phyloP scores from a whole-genome alignment of 1,140 invertebrate genomes.

The Tribolium castaneum region DNA sequence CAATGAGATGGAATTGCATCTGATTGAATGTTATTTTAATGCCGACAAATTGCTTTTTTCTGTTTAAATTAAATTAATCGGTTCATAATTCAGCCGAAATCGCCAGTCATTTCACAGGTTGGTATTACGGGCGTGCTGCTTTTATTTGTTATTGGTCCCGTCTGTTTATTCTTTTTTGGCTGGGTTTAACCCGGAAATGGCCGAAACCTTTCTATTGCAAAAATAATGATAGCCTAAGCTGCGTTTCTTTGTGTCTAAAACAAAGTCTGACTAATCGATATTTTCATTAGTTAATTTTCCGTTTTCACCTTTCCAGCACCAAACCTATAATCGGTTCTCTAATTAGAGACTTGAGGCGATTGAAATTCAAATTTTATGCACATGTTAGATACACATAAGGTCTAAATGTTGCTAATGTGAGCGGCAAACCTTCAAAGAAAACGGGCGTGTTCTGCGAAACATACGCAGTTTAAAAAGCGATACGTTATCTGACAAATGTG shows the following conservation, averaged over 20 bases:
- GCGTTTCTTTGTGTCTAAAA: slow-evolving; percentile 6
- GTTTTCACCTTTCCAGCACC: slow-evolving; percentile 28
- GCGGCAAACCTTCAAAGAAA: slow-evolving; percentile 31
- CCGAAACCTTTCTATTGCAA: background rate
- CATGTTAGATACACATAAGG: slow-evolving; percentile 12
- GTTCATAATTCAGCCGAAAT: background rate
- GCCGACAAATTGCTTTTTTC: slow-evolving; percentile 4
- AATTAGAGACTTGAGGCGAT: slow-evolving; percentile 19
- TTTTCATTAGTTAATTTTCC: slow-evolving; percentile 19
- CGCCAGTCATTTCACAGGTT: slow-evolving; percentile 18
- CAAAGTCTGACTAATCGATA: slow-evolving; percentile 16
- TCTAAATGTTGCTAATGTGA: slow-evolving; percentile 18
- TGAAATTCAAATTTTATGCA: slow-evolving; percentile 35
- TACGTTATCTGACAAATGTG: slow-evolving; percentile 17
- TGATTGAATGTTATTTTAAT: background rate
- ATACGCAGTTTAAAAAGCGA: slow-evolving; percentile 26
- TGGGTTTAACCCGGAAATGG: background rate
- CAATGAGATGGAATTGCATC: background rate
- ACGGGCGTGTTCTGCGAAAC: slow-evolving; percentile 10
- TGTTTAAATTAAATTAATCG: slow-evolving; percentile 26
- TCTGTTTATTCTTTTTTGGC: slow-evolving; percentile 9
- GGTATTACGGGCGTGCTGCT: slow-evolving; percentile 10
- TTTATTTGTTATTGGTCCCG: background rate
- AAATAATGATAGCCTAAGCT: background rate
- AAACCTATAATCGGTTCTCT: slow-evolving; percentile 20